Conservation (phyloP, 2,113 vertebrate species). For the Petrocephalus zakoni region DNA sequence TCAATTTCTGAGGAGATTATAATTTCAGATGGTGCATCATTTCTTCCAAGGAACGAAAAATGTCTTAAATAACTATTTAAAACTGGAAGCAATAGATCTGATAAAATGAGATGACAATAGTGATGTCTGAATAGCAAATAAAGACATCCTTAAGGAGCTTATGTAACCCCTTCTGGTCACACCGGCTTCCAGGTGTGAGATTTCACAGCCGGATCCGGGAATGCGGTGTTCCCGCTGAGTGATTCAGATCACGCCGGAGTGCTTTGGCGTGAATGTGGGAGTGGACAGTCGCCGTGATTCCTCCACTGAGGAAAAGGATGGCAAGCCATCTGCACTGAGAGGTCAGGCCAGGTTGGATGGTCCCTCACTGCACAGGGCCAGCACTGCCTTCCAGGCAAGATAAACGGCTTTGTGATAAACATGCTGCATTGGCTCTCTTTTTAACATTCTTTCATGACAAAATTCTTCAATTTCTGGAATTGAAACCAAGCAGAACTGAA, state of each 20-base stretch:
- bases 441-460: background rate
- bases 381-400: background rate
- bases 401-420: background rate
- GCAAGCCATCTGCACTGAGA: background rate
- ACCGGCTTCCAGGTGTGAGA: background rate
- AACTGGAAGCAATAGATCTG: background rate
- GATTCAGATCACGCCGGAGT: background rate
- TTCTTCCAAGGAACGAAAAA: background rate
- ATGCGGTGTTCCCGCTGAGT: background rate
- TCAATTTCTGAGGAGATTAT: background rate
- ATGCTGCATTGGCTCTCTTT: background rate
- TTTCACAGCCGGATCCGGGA: background rate
- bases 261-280: background rate
- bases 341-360: background rate
- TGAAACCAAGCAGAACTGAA: background rate
- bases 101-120: background rate
- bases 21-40: background rate
- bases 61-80: background rate
- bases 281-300: slow-evolving; percentile 1
- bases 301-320: background rate
- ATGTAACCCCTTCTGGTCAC: background rate
- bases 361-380: background rate
- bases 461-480: background rate
- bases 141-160: background rate
- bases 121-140: background rate